A percentile compares a stretch with the other conserved stretches of the same genome.
These are phyloP conservation scores for Pseudochirops corinnae DNA, from an alignment of 2,797 vertebrate species.

Conservation along the genomic window DNA sequence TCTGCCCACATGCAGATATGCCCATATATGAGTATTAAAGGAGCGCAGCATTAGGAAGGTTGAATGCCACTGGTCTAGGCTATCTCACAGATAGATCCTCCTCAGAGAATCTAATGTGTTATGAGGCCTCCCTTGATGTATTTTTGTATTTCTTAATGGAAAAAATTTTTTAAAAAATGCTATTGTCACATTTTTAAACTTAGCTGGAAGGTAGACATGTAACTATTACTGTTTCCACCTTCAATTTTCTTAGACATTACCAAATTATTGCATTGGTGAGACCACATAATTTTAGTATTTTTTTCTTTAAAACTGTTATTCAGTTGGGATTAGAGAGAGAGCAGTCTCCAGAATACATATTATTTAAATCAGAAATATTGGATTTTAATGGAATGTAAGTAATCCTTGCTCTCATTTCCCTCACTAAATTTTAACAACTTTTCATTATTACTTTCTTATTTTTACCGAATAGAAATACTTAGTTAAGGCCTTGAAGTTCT, in stretches of 20 bases:
- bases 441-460: conserved; percentile 48
- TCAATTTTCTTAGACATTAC: conserved; percentile 20
- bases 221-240: conserved; percentile 11
- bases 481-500: conserved; percentile 42
- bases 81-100: not conserved
- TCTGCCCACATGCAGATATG: no score
- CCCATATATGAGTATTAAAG: no score
- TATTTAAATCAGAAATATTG: conserved; percentile 60
- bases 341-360: not conserved
- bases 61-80: not conserved
- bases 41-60: no score
- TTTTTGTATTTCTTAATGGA: not conserved
- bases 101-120: not conserved
- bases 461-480: conserved; percentile 34
- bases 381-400: conserved; percentile 26
- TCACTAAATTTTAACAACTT: conserved; percentile 43
- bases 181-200: conserved; percentile 15
- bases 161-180: not conserved
- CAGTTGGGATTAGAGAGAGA: conserved; percentile 52
- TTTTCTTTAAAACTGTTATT: conserved; percentile 21
- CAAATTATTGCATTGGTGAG: conserved; percentile 9
- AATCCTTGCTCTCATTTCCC: conserved; percentile 35
- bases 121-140: not conserved
- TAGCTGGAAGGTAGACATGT: conserved; percentile 17
- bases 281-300: not conserved